phyloP scores from a whole-genome alignment of 2,113 vertebrate species.

The Kryptolebias marmoratus region DNA sequence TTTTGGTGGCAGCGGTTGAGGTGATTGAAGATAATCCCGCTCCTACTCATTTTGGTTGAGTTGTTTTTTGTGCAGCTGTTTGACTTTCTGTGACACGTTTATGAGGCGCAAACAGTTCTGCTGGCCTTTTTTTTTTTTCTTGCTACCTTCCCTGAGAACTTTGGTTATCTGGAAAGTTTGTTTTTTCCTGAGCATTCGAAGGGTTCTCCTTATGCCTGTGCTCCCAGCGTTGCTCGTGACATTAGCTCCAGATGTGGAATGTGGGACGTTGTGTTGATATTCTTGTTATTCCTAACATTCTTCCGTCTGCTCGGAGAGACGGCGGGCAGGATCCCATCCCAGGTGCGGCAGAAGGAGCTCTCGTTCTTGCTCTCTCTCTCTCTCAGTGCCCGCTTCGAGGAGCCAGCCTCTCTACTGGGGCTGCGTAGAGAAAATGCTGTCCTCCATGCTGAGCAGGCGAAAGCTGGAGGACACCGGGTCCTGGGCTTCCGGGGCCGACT shows the following conservation, averaged over 20 bases:
- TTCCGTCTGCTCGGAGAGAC: conserved; percentile 47
- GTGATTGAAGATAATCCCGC: conserved; percentile 74
- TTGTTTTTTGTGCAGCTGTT: conserved; percentile 74
- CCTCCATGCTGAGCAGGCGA: conserved; percentile 62
- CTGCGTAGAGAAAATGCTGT: conserved; percentile 65
- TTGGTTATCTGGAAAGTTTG: conserved; percentile 37
- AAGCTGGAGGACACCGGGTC: conserved; percentile 67
- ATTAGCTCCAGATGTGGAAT: conserved; percentile 81
- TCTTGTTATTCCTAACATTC: conserved; percentile 81
- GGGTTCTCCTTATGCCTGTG: conserved; percentile 25
- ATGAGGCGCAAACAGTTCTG: conserved; percentile 48
- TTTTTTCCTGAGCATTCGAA: conserved; percentile 45
- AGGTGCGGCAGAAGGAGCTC: conserved; percentile 64
- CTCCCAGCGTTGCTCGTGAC: conserved; percentile 62
- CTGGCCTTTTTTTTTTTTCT: conserved; percentile 47
- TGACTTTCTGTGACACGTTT: conserved; percentile 65
- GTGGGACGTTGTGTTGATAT: conserved; percentile 73
- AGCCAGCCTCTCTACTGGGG: conserved; percentile 44
- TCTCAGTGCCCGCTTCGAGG: conserved; percentile 30
- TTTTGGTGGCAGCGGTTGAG: conserved; percentile 71
- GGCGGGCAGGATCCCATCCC: conserved; percentile 70
- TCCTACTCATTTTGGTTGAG: conserved; percentile 73
- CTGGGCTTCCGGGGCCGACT: conserved; percentile 73
- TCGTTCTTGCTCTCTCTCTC: background rate
- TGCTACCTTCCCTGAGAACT: conserved; percentile 33